A percentile compares a stretch with the other conserved stretches of the same genome.
phyloP scores from a whole-genome alignment of 2,113 vertebrate species.

The Planiliza haematocheilus region DNA sequence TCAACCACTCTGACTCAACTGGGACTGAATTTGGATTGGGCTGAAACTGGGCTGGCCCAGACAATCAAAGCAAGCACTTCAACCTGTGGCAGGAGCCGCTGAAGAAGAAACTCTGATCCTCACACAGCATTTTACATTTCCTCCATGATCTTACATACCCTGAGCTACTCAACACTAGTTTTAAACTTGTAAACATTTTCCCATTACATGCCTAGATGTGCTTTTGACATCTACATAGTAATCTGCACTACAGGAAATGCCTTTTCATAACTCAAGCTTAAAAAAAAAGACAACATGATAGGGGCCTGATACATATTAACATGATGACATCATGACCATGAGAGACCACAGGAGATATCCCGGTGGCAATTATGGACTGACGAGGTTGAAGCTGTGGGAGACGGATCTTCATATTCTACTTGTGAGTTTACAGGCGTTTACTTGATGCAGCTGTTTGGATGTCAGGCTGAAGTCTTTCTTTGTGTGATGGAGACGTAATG shows the following conservation, averaged over 20 bases:
- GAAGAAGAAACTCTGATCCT: conserved; percentile 28
- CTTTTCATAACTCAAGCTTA: conserved; percentile 36
- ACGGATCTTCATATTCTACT: conserved; percentile 31
- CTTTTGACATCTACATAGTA: conserved; percentile 3
- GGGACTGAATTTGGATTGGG: conserved; percentile 53
- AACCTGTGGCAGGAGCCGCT: conserved; percentile 32
- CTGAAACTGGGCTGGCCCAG: conserved; percentile 57
- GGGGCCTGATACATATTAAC: conserved; percentile 20
- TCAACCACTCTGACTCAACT: conserved; percentile 31
- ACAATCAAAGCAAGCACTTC: conserved; percentile 68
- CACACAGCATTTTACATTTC: conserved; percentile 11
- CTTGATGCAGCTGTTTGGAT: conserved; percentile 34
- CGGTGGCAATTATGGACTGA: conserved; percentile 18
- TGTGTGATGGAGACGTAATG: conserved; percentile 39
- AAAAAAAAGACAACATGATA: conserved; percentile 7
- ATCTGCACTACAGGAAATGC: conserved; percentile 36
- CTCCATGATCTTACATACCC: conserved; percentile 11
- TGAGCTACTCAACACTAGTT: conserved; percentile 38
- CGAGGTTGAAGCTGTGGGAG: conserved; percentile 19
- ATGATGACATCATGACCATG: conserved; percentile 22
- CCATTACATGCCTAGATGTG: conserved; percentile 13
- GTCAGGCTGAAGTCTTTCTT: conserved; percentile 37
- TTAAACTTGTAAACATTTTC: conserved; percentile 10
- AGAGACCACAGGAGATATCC: conserved; percentile 20
- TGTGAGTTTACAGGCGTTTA: conserved; percentile 29